These are phyloP conservation scores for Protaetia brevitarsis DNA, from an alignment of 1,140 invertebrate species.

Conservation along the genomic window DNA sequence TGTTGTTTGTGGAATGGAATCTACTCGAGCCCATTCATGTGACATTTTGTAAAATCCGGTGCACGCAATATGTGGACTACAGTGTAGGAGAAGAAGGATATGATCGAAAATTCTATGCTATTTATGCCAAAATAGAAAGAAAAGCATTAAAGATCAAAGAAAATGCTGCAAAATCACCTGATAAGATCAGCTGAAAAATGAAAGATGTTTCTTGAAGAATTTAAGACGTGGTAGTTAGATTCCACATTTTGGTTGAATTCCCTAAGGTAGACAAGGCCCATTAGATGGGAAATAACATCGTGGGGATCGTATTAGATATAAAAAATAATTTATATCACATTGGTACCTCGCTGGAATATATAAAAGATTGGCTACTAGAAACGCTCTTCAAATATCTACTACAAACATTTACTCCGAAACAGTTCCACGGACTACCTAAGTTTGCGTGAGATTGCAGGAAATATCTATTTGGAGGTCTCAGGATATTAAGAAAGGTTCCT, in stretches of 20 bases:
- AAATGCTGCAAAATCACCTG: constrained; percentile 22
- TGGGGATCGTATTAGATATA: too few relatives aligned
- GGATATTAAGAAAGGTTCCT: too few relatives aligned
- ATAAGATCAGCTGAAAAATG: constrained; percentile 23
- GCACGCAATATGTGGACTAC: constrained; percentile 21
- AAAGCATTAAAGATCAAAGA: constrained; percentile 20
- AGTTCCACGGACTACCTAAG: too few relatives aligned
- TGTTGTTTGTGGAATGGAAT: constrained; percentile 21
- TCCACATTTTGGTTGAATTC: background rate
- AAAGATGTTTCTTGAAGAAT: constrained; percentile 24
- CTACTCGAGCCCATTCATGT: constrained; percentile 20
- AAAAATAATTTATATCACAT: too few relatives aligned
- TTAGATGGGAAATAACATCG: too few relatives aligned
- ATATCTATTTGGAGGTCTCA: too few relatives aligned
- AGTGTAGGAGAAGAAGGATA: constrained; percentile 21
- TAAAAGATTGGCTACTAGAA: too few relatives aligned
- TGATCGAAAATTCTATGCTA: constrained; percentile 21
- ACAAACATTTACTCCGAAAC: too few relatives aligned
- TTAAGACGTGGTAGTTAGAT: constrained; percentile 19
- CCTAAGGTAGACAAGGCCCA: too few relatives aligned
- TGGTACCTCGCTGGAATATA: too few relatives aligned
- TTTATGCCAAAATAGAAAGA: constrained; percentile 21
- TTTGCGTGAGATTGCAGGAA: too few relatives aligned
- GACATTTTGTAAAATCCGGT: constrained; percentile 20
- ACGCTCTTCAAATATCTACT: too few relatives aligned